Percentiles rank a stretch among this genome's conserved stretches.
These are phyloP conservation scores for Liolophura sinensis DNA, from an alignment of 1,140 invertebrate genomes.

Conservation along the genomic window DNA sequence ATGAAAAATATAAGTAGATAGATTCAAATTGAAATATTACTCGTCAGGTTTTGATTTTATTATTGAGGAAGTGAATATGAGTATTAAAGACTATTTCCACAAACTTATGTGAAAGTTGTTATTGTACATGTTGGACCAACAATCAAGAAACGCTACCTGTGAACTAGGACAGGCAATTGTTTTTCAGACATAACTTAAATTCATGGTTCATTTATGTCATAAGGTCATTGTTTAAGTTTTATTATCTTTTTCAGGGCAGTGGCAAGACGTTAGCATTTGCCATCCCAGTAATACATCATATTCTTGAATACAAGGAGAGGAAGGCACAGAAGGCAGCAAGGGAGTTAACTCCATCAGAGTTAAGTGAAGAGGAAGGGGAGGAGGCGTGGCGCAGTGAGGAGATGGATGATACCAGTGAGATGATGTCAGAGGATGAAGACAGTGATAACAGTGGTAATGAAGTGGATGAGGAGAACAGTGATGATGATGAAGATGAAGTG, in stretches of 20 bases:
- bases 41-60: too few relatives aligned
- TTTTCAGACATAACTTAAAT: not conserved
- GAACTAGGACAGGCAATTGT: too few relatives aligned
- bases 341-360: conserved; percentile 1
- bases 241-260: conserved; percentile 70
- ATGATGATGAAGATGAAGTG: conserved; percentile 48
- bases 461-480: conserved; percentile 20
- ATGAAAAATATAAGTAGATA: too few relatives aligned
- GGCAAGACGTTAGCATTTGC: conserved; percentile 98
- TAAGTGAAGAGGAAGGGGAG: conserved; percentile 2
- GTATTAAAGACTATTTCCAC: too few relatives aligned
- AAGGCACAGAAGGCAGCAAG: not conserved
- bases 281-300: conserved; percentile 85
- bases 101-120: too few relatives aligned
- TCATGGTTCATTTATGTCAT: not conserved
- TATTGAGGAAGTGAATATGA: too few relatives aligned
- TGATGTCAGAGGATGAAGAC: conserved; percentile 23
- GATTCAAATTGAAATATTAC: too few relatives aligned
- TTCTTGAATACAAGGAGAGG: conserved; percentile 64
- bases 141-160: too few relatives aligned
- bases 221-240: conserved; percentile 8
- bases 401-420: conserved; percentile 35
- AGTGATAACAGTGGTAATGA: conserved; percentile 36
- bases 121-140: too few relatives aligned
- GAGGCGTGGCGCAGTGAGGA: conserved; percentile 34